phyloP scores from a whole-genome alignment of 2,113 vertebrate genomes.

The Pandion haliaetus region DNA sequence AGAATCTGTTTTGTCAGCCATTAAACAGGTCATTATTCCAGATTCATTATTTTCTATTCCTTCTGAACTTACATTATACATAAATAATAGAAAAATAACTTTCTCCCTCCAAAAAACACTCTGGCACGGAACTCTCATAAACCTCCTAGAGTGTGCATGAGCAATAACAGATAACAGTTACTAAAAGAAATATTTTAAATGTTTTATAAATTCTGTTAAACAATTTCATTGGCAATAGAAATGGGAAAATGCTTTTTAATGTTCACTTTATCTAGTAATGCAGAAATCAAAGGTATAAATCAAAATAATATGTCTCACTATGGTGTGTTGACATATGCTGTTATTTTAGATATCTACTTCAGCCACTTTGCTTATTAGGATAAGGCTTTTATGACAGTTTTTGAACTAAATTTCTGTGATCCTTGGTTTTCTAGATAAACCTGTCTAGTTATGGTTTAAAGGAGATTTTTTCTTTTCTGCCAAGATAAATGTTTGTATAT shows the following conservation, averaged over 20 bases:
- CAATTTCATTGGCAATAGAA: background rate
- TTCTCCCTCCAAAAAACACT: background rate
- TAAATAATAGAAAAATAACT: background rate
- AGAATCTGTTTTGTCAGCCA: background rate
- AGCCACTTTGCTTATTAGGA: background rate
- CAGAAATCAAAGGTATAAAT: conserved; percentile 5
- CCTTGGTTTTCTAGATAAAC: background rate
- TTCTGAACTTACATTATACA: background rate
- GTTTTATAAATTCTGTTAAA: background rate
- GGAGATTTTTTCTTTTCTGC: background rate
- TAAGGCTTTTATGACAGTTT: background rate
- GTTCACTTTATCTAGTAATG: background rate
- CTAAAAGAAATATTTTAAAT: background rate
- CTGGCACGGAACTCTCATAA: background rate
- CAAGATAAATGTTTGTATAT: background rate
- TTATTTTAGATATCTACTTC: background rate
- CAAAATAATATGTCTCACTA: background rate
- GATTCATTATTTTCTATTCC: background rate
- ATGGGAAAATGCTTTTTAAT: background rate
- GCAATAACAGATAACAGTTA: background rate
- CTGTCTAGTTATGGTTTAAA: background rate
- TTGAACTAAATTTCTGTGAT: background rate
- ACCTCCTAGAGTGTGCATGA: background rate
- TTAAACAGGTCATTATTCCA: conserved; percentile 8
- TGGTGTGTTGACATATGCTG: background rate